Evolutionary conservation across 2,888 invertebrate species (phyloP), one percentile per base, ranked within the genome.

Genomic region (Sphinx pinastri): DNA sequence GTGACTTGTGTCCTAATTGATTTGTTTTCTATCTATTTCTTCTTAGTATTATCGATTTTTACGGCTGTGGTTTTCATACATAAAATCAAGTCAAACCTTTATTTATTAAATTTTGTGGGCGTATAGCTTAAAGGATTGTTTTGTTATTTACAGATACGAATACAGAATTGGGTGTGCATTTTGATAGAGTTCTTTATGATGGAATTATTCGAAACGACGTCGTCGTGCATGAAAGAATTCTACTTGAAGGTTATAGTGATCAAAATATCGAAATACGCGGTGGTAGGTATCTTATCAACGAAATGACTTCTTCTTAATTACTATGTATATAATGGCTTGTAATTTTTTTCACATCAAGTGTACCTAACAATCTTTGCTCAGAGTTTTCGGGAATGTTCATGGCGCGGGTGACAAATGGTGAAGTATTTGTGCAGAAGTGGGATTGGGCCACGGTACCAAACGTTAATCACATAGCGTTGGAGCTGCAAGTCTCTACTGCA

Each of bases 221-320:
- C 12, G 79, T 91, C 2, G 75, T 74, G 66, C 93, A 93, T 76
- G 93, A 91, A 72, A 51, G 69, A 0, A 91, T 93, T 66, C 78
- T 72, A 31, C 59, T 92, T 58, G 73, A 72, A 38, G 85, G 84
- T 51, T 88, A 82, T 70, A 71, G 73, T 70, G 88, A 84, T 74
- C 77, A 78, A 11, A 75, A 57, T 52, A 73, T 93, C 14, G 75
- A 80, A 10, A 57, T 90, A 67, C 45, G 75, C 66, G 92, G 92
- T 78, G 85, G 92, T 92, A 84, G 81, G 74, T 63, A 47, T 45
- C 12, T 13, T 7, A 19, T 4, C 12, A n/a, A 45, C 45, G 38
- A 31, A 52, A 51, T 52, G 57, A 57, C 68, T 60, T 69, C 0
- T 38, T 38, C 38, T 38, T 38, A 38, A 38, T 38, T 38, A 7